Conservation (phyloP, 2,113 vertebrate species). For the Hydrochoerus hydrochaeris region DNA sequence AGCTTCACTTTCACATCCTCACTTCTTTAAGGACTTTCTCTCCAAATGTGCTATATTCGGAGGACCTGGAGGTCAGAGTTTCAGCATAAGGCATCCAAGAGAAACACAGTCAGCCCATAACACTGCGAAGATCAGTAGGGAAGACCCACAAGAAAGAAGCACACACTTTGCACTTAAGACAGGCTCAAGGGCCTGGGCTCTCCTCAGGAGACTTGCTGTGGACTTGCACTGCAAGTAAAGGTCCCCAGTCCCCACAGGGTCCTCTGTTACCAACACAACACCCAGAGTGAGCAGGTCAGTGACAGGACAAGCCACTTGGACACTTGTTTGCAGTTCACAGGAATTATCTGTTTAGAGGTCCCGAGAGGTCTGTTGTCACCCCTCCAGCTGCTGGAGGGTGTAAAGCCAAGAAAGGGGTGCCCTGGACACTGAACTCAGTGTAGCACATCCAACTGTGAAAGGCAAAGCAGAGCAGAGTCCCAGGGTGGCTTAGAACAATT, state of each 20-base stretch:
- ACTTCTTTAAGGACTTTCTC: not conserved
- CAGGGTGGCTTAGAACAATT: not conserved
- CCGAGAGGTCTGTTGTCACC: not conserved
- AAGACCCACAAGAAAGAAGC: not conserved
- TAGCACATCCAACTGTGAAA: not conserved
- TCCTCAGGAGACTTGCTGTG: not conserved
- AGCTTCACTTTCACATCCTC: not conserved
- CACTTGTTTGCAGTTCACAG: not conserved
- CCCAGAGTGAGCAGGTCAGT: not conserved
- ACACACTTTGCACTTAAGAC: not conserved
- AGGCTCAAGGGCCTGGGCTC: not conserved
- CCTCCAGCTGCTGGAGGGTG: not conserved
- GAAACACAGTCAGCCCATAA: not conserved
- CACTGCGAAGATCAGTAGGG: not conserved
- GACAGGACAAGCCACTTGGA: not conserved
- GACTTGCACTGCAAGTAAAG: not conserved
- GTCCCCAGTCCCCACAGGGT: rapidly evolving
- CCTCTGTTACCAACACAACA: not conserved
- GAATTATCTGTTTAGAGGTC: not conserved
- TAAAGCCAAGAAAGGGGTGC: not conserved
- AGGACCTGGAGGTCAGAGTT: not conserved
- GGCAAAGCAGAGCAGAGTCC: not conserved
- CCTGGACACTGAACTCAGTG: not conserved
- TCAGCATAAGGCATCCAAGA: not conserved
- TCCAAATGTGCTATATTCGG: not conserved